Percentiles rank a stretch among this genome's conserved stretches.
Conservation (phyloP, 1,140 invertebrate species). For the Maniola jurtina region DNA sequence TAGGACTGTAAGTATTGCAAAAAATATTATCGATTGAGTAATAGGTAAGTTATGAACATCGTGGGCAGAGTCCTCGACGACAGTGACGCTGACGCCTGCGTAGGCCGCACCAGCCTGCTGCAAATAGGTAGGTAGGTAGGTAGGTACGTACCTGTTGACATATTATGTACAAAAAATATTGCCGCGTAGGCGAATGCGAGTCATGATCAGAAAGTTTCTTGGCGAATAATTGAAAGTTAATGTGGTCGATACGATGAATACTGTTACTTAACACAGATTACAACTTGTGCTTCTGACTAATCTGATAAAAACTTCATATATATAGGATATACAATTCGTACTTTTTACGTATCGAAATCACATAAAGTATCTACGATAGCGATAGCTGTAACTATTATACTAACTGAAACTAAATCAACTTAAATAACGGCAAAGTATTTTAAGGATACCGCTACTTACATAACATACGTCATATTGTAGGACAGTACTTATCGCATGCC, state of each 20-base stretch:
- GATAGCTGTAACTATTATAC: no score
- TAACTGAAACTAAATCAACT: slow-evolving; percentile 7
- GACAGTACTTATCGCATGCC: slow-evolving; percentile 62
- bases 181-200: slow-evolving; percentile 52
- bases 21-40: slow-evolving; percentile 51
- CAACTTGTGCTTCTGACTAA: neutral
- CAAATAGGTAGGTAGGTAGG: slow-evolving; percentile 37
- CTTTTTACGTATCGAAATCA: neutral
- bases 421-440: slow-evolving; percentile 29
- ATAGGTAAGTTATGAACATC: slow-evolving; percentile 26
- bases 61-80: slow-evolving; percentile 59
- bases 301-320: slow-evolving; percentile 2
- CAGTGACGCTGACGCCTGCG: slow-evolving; percentile 40
- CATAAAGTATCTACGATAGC: neutral
- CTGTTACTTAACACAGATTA: slow-evolving; percentile 33
- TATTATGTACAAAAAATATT: slow-evolving; percentile 35
- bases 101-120: slow-evolving; percentile 45
- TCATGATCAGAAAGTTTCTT: slow-evolving; percentile 47
- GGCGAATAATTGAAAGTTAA: slow-evolving; percentile 48
- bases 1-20: slow-evolving; percentile 39
- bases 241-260: slow-evolving; percentile 27
- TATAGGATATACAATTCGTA: neutral
- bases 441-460: slow-evolving; percentile 48
- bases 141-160: slow-evolving; percentile 42
- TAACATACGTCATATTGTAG: slow-evolving; percentile 55